Conservation (phyloP, 2,888 invertebrate species). For the Blera fallax region DNA sequence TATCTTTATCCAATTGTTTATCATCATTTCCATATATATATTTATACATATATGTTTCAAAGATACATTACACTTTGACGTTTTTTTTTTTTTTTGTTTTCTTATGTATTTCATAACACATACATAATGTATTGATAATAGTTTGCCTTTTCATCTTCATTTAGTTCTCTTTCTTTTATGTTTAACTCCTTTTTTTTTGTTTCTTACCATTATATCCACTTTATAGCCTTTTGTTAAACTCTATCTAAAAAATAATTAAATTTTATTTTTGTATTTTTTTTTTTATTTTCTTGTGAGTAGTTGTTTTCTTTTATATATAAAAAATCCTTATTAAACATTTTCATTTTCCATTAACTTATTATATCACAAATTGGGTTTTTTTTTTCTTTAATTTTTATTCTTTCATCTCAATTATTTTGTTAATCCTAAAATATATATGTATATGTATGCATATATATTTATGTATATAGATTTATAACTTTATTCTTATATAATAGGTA, state of each 20-base stretch:
- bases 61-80: neutral
- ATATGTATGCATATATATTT: constrained; percentile 29
- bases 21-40: constrained; percentile 21
- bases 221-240: constrained; percentile 70
- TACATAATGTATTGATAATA: constrained; percentile 45
- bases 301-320: constrained; percentile 63
- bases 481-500: constrained; percentile 38
- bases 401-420: constrained; percentile 52
- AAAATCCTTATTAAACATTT: constrained; percentile 66
- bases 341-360: constrained; percentile 68
- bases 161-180: neutral
- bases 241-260: constrained; percentile 71
- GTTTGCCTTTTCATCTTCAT: constrained; percentile 36
- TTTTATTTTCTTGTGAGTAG: constrained; percentile 64
- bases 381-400: constrained; percentile 25
- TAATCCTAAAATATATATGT: constrained; percentile 46
- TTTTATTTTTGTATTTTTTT: constrained; percentile 44
- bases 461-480: constrained; percentile 29
- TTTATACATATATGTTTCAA: constrained; percentile 4
- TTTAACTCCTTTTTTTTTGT: constrained; percentile 9
- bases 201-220: constrained; percentile 58
- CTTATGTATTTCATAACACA: constrained; percentile 41
- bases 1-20: constrained; percentile 18
- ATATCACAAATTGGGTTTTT: constrained; percentile 71
- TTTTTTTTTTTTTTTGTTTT: constrained; percentile 18